phyloP scores from a whole-genome alignment of 2,888 invertebrate species.

The Helleia helle region DNA sequence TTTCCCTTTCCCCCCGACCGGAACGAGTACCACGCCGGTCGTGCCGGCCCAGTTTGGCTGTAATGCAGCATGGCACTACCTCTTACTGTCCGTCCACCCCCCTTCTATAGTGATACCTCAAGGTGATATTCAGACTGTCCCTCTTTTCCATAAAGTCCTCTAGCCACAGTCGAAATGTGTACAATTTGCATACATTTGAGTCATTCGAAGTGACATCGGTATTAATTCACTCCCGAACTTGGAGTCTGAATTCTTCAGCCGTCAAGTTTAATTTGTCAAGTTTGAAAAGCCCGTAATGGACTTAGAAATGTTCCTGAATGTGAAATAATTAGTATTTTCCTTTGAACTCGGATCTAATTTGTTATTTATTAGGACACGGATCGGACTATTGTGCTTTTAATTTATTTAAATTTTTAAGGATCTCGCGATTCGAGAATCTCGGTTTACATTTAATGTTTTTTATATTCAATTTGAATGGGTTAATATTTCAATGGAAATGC shows the following conservation, averaged over 20 bases:
- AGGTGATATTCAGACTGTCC: no score
- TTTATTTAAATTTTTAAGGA: background rate
- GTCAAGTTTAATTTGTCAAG: conserved; percentile 11
- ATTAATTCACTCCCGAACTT: background rate
- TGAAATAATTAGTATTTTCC: conserved; percentile 14
- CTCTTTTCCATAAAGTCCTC: no score
- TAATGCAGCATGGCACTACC: no score
- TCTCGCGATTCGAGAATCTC: no score
- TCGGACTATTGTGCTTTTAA: background rate
- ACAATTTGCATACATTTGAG: background rate
- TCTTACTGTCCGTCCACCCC: no score
- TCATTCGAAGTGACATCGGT: background rate
- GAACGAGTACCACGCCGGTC: no score
- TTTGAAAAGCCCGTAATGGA: conserved; percentile 13
- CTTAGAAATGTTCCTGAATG: conserved; percentile 16
- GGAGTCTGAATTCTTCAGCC: conserved; percentile 8
- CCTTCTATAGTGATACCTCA: no score
- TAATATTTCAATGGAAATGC: no score
- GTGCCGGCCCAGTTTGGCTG: no score
- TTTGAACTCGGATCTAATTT: conserved; percentile 6
- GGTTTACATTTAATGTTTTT: no score
- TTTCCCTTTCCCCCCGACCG: no score
- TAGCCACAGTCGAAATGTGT: background rate
- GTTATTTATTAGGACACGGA: background rate
- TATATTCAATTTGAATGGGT: no score